phyloP scores from a whole-genome alignment of 2,888 invertebrate species.

The Eristalis arbustorum region DNA sequence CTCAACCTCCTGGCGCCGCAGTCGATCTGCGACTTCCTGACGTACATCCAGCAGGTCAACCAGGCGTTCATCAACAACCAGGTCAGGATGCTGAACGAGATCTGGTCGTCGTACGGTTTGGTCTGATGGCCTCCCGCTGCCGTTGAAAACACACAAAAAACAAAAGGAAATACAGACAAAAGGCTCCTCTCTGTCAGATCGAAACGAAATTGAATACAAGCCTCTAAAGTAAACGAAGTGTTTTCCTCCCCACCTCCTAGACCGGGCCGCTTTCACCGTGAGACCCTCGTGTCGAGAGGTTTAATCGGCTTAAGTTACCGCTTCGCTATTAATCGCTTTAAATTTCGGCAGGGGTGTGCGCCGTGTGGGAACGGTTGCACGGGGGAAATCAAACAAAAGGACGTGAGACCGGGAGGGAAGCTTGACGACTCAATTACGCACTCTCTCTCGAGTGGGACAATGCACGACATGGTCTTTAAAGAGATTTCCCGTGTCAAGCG shows the following conservation, averaged over 20 bases:
- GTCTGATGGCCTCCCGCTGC: neutral
- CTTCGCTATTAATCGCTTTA: slow-evolving; percentile 55
- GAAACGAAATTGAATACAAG: neutral
- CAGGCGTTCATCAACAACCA: neutral
- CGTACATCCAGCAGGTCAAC: neutral
- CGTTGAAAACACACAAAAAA: too few relatives aligned
- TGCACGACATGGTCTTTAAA: neutral
- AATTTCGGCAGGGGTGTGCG: slow-evolving; percentile 3
- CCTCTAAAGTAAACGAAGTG: neutral
- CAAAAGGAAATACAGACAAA: neutral
- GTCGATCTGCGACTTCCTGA: neutral
- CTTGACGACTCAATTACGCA: neutral
- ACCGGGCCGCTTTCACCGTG: neutral
- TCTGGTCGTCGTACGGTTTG: neutral
- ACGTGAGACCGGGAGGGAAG: neutral
- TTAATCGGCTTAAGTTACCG: slow-evolving; percentile 66
- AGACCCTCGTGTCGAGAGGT: slow-evolving; percentile 5
- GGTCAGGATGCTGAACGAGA: neutral
- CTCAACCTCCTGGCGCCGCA: neutral
- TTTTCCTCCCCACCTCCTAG: neutral
- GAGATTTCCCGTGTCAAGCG: neutral
- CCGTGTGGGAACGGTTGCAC: slow-evolving; percentile 15
- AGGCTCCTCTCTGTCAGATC: neutral
- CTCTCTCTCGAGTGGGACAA: neutral
- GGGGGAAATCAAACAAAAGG: neutral